phyloP scores from a whole-genome alignment of 30 jellyfish, hydroid and myxozoan species.

The Cassiopea andromeda region DNA sequence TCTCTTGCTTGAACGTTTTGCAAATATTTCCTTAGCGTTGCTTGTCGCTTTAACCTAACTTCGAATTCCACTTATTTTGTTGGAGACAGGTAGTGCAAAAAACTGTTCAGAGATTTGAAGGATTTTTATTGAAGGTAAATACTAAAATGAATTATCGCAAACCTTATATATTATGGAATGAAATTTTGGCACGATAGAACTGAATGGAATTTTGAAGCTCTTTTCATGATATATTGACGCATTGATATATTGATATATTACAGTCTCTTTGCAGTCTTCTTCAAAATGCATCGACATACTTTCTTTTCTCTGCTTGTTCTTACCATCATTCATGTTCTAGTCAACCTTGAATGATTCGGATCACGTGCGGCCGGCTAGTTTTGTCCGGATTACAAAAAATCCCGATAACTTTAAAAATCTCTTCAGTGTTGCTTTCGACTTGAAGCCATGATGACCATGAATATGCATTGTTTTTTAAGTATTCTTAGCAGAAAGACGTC shows the following conservation, averaged over 20 bases:
- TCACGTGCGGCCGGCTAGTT: background rate
- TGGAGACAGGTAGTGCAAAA: slow-evolving; percentile 82
- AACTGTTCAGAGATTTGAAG: slow-evolving; percentile 95
- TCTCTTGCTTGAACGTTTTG: background rate
- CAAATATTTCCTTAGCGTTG: background rate
- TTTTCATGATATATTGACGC: too few species aligned
- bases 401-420: background rate
- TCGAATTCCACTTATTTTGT: background rate
- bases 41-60: background rate
- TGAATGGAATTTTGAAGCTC: too few species aligned
- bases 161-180: too few species aligned
- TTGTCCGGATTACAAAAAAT: background rate
- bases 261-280: too few species aligned
- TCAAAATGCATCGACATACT: too few species aligned
- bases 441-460: background rate
- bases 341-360: background rate
- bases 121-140: slow-evolving; percentile 85
- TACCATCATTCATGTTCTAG: background rate
- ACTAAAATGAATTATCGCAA: background rate
- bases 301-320: too few species aligned
- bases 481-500: background rate
- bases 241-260: too few species aligned
- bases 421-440: background rate
- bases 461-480: background rate
- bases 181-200: too few species aligned